Base-by-base conservation (phyloP, 2,113 vertebrate species). In the Lathamus discolor region DNA sequence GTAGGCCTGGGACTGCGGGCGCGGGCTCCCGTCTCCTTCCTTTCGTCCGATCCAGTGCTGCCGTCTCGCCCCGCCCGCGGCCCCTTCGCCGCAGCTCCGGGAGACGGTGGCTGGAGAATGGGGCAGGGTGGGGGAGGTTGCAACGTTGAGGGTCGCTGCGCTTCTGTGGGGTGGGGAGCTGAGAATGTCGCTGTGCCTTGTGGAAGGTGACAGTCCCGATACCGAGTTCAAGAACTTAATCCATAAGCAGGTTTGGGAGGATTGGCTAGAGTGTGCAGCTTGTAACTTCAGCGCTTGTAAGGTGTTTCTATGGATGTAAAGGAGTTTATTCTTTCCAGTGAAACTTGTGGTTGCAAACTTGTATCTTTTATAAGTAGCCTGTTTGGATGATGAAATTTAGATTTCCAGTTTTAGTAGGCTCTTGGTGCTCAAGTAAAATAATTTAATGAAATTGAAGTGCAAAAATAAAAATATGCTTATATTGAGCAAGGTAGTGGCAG, bases 261-360 rank as follows among this genome's bases (percentile, higher is more conserved):
- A 29, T 19, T 46, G 67, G 1, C 6, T 28, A 5, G 37, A 1
- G 1, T 5, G 3, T 29, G 0, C 10, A 2, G 35, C 6, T 59
- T 49, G 3, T 5, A 20, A 3, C 12, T 4, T 41, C 1, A 17
- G 27, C 4, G 54, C 44, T 52, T 20, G 35, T 16, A 8, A 29
- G 44, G 5, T 33, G 54, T 28, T 69, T 52, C 10, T 5, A 0
- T 57, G 20, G 31, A 0, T 27, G 10, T 0, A 7, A 39, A 39
- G 62, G 18, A 37, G 17, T 24, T 46, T 27, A 1, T 57, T 55
- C 70, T 62, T 29, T 14, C 23, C 28, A 2, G 15, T 37, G 19
- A 24, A 54, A 15, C 11, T 68, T 57, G 24, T 6, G 14, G 16
- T 88, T 11, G 2, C 28, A 37, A 55, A 43, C 51, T 87, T 67